Conservation (phyloP, 2,113 vertebrate species). For the Otocyon megalotis region DNA sequence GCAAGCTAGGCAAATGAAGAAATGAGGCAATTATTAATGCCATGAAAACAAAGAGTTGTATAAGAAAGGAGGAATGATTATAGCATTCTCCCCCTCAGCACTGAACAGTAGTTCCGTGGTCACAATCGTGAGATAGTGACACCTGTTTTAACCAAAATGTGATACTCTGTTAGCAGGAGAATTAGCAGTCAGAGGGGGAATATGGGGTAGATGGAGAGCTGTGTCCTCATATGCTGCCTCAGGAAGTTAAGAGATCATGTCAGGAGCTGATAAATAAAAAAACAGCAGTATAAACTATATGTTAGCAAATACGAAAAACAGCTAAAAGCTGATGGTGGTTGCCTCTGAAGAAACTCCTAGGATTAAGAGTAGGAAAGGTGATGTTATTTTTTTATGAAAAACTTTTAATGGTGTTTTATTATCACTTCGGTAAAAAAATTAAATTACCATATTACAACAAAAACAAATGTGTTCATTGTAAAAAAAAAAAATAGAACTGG, state of each 20-base stretch:
- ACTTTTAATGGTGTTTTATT: background rate
- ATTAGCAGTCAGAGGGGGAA: background rate
- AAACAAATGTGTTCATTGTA: constrained; percentile 10
- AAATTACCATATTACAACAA: constrained; percentile 33
- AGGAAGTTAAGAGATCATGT: background rate
- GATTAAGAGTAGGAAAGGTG: background rate
- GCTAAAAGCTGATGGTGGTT: background rate
- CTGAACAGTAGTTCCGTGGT: background rate
- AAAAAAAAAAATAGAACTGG: constrained; percentile 26
- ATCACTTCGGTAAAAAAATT: constrained; percentile 6
- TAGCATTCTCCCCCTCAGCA: constrained; percentile 32
- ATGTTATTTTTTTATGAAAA: constrained; percentile 6
- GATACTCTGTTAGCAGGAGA: background rate
- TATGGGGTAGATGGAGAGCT: background rate
- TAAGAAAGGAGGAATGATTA: constrained; percentile 51
- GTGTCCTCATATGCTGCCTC: background rate
- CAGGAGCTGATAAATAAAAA: constrained; percentile 26
- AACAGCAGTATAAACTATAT: background rate
- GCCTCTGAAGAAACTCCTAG: background rate
- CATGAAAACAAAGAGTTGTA: constrained; percentile 61
- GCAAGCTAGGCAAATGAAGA: constrained; percentile 58
- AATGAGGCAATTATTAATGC: constrained; percentile 61
- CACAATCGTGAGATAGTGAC: background rate
- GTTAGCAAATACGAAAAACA: background rate
- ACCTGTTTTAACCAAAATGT: constrained; percentile 47